A percentile compares a stretch with the other conserved stretches of the same genome.
phyloP scores from a whole-genome alignment of 2,113 vertebrate genomes.

The Apaloderma vittatum region DNA sequence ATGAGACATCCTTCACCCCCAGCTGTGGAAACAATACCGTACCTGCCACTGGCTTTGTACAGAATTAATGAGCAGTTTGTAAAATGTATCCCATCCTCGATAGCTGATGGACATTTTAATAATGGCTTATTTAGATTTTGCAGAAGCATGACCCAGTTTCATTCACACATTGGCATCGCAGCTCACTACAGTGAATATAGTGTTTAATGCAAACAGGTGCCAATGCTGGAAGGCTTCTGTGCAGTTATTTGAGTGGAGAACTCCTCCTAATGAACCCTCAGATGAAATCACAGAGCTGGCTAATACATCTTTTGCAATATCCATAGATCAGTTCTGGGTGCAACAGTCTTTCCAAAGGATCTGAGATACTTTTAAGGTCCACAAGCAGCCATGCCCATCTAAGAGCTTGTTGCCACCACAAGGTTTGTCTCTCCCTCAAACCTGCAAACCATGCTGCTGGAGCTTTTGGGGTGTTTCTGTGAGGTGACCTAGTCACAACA shows the following conservation, averaged over 20 bases:
- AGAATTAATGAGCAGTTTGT: constrained; percentile 77
- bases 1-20: not conserved
- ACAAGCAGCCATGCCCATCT: accelerated
- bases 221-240: not conserved
- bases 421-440: not conserved
- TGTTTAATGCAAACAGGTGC: constrained; percentile 5
- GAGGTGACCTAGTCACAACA: not conserved
- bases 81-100: constrained; percentile 62
- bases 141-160: constrained; percentile 63
- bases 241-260: not conserved
- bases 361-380: not conserved
- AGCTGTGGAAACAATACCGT: constrained; percentile 11
- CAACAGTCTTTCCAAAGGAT: not conserved
- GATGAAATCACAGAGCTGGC: not conserved
- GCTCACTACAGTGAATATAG: constrained; percentile 23
- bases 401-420: not conserved
- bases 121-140: constrained; percentile 65
- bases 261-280: not conserved
- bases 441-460: accelerated
- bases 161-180: constrained; percentile 30
- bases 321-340: not conserved
- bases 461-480: not conserved
- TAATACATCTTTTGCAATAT: not conserved
- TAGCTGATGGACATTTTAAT: constrained; percentile 70
- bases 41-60: constrained; percentile 46